phyloP scores from a whole-genome alignment of 2,113 vertebrate species.

The Halichoerus grypus region DNA sequence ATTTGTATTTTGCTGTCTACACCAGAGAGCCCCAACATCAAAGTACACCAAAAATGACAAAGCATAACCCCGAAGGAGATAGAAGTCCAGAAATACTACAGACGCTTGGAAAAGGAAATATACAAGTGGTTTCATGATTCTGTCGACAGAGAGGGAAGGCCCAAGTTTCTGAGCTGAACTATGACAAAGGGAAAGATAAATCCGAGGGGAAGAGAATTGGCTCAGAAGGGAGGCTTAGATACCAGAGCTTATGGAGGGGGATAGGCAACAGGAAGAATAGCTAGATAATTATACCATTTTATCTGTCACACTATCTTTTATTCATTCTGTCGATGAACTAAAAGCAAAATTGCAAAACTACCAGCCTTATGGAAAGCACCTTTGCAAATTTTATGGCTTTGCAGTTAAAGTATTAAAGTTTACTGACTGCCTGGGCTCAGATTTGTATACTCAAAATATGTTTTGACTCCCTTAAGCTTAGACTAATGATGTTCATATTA shows the following conservation, averaged over 20 bases:
- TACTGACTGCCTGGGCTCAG: background rate
- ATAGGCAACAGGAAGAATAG: background rate
- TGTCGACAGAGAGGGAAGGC: background rate
- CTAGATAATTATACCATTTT: background rate
- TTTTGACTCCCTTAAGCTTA: background rate
- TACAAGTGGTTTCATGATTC: background rate
- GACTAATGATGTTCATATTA: background rate
- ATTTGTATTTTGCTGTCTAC: background rate
- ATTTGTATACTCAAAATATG: background rate
- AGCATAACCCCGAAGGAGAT: background rate
- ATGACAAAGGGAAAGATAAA: background rate
- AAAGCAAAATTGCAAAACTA: background rate
- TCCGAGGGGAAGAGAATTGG: background rate
- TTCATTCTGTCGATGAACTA: background rate
- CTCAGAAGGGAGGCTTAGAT: background rate
- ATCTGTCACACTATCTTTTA: background rate
- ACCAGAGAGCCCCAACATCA: background rate
- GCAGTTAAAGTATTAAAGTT: background rate
- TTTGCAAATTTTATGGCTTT: background rate
- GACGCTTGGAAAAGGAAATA: background rate
- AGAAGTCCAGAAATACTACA: background rate
- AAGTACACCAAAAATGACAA: background rate
- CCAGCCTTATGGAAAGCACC: background rate
- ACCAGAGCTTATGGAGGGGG: rapidly evolving
- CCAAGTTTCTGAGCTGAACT: background rate